Evolutionary conservation across 2,888 invertebrate genomes (phyloP), one percentile per base, ranked within the genome.

Genomic region (Aporophyla nigra): DNA sequence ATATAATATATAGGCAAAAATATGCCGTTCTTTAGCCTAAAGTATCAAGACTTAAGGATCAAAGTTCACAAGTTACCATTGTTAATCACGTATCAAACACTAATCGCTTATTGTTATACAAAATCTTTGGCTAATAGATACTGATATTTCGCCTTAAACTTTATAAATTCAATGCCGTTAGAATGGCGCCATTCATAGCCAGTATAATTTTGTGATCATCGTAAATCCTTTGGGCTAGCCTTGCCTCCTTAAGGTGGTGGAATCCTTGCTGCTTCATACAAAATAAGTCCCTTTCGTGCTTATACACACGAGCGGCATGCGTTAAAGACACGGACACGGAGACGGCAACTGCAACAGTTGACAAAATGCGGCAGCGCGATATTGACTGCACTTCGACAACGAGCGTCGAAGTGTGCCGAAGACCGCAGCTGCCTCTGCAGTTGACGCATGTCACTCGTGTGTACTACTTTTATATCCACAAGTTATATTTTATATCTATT

Each of bases 111-210:
- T 86, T 87, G 85, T 90, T 87, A 24, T 63, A 83, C 71, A 59
- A 74, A 86, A 72, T 77, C 84, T 86, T 58, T 61, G 51, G 59
- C 67, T 54, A 49, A 75, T 58, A 72, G 51, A 24, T 24, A 54
- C 43, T 16, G 87, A 87, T 89, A 89, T 87, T 90, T 88, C 70
- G 83, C 87, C 86, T 88, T 86, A 88, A 91, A 89, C 89, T 86
- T 86, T 86, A 82, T 74, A 27, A 21, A 63, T 87, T 87, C 92
- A 93, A 92, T 92, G 93, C 90, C 92, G 82, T 92, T 93, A 92
- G 93, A 93, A 90, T 71, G 93, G 91, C 85, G 59, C 83, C 73
- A 82, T 88, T 84, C 78, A 86, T 83, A 72, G 56, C 51, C 62
- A 77, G 78, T 87, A 90, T 85, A 88, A 87, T 84, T 83, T 87